A percentile compares a stretch with the other conserved stretches of the same genome.
Conservation (phyloP, 1,140 invertebrate species). For the Pararge aegeria region DNA sequence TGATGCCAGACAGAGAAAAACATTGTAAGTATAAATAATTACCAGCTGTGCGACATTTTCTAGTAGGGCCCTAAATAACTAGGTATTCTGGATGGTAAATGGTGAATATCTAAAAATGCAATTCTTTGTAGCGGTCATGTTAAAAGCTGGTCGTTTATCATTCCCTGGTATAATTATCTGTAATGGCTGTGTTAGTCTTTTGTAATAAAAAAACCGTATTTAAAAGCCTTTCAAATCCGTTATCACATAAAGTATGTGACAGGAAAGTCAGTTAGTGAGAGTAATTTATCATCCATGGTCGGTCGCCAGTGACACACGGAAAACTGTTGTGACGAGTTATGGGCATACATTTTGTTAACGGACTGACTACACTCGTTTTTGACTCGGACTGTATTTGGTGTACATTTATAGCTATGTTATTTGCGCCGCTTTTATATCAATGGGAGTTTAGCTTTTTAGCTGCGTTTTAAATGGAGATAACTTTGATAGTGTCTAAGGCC, state of each 20-base stretch:
- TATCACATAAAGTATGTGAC: conserved; percentile 22
- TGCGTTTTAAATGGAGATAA: too few species aligned
- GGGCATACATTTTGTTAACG: conserved; percentile 39
- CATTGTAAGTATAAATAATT: too few species aligned
- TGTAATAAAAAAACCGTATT: background rate
- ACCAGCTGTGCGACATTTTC: too few species aligned
- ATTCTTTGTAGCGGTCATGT: background rate
- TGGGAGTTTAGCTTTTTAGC: too few species aligned
- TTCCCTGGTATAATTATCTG: background rate
- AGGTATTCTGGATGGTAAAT: too few species aligned
- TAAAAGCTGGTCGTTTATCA: background rate
- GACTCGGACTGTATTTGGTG: conserved; percentile 9
- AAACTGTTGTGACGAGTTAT: conserved; percentile 64
- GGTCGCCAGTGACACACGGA: conserved; percentile 54
- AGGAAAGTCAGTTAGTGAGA: conserved; percentile 15
- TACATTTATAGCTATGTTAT: background rate
- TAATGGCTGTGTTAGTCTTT: conserved; percentile 1
- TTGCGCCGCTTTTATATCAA: background rate
- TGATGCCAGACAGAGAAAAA: too few species aligned
- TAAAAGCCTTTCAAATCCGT: conserved; percentile 10
- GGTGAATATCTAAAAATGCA: background rate
- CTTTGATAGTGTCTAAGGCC: too few species aligned
- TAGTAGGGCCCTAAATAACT: too few species aligned
- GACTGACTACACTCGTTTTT: conserved; percentile 17
- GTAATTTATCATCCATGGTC: conserved; percentile 37